Evolutionary conservation across 1,140 invertebrate genomes (phyloP), one percentile per base, ranked within the genome.

Genomic region (Ptiloglossa arizonensis): DNA sequence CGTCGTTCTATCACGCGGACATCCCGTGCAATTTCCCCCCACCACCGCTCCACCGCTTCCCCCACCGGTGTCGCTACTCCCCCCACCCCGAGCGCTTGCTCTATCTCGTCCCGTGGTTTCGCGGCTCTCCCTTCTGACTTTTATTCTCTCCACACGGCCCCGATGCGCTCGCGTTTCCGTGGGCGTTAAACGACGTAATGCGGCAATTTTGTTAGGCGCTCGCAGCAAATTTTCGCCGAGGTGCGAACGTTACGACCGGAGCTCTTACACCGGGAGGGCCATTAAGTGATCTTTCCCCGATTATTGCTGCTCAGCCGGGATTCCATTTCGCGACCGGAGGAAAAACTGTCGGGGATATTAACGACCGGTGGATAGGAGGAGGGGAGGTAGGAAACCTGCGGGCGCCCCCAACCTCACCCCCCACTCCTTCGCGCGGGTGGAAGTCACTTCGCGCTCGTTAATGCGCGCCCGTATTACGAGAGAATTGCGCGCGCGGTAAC

Each of bases 131-230:
- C 56, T n/a, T 22, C 15, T 13, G 24, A 69, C 35, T 71, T 69
- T 27, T 67, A 54, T 74, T 66, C 56, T 73, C 66, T 75, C 35
- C 50, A 52, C 68, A 52, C 68, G 24, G 59, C 38, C 29, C 8
- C 67, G 68, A 78, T 66, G 60, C 67, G 46, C 54, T n/a, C 38
- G 59, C 54, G 67, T 81, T 71, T 64, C 56, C 63, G 50, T 50
- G 46, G 56, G 50, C 69, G 80, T 74, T 86, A 83, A 86, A 76
- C 80, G 82, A 69, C 81, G 57, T 86, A 83, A 83, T 85, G 69
- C 85, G 75, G 77, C 78, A 86, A 87, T 81, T 86, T 83, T 64
- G 80, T 82, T 86, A 85, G 81, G 79, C 68, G 71, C 67, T 84
- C 62, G 54, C 74, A 62, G 81, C 72, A 73, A 86, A 87, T 87